Evolutionary conservation across 2,888 invertebrate species (phyloP).

Genomic region (Chloroclystis v-ata): DNA sequence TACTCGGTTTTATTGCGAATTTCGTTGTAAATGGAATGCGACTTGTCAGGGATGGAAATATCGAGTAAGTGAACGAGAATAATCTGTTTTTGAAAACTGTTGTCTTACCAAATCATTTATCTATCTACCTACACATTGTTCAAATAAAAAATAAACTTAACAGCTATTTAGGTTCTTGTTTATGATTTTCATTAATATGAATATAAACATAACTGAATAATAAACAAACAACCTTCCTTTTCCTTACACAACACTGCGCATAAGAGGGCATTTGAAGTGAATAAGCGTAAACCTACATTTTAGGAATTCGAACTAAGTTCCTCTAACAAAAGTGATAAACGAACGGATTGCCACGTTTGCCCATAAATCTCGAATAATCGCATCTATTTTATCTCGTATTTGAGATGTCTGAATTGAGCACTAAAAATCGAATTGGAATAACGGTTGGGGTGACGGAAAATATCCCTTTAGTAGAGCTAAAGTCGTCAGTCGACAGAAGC

Average conservation of each 20-base stretch:
- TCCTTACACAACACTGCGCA: too few species aligned
- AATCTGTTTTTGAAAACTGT: too few species aligned
- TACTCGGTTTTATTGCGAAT: slow-evolving; percentile 46
- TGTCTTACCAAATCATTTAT: too few species aligned
- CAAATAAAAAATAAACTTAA: too few species aligned
- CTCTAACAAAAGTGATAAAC: slow-evolving; percentile 1
- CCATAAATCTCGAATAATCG: slow-evolving; percentile 14
- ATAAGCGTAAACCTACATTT: too few species aligned
- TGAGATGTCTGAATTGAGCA: slow-evolving; percentile 21
- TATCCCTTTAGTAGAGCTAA: slow-evolving; percentile 29
- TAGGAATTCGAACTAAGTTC: background rate
- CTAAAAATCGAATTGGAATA: slow-evolving; percentile 26
- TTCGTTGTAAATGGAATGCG: slow-evolving; percentile 30
- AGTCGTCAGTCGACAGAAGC: slow-evolving; percentile 31
- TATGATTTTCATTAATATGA: too few species aligned
- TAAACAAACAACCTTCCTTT: too few species aligned
- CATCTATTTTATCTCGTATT: slow-evolving; percentile 8
- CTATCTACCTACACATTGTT: too few species aligned
- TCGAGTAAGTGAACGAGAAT: slow-evolving; percentile 3
- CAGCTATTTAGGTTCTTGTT: too few species aligned
- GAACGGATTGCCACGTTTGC: slow-evolving; percentile 1
- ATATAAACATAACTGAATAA: too few species aligned
- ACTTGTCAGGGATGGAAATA: slow-evolving; percentile 6
- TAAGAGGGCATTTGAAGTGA: background rate
- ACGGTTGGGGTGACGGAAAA: slow-evolving; percentile 28